Evolutionary conservation across 2,113 vertebrate species (phyloP), one percentile per base, ranked within the genome.

Genomic region (Nesospiza acunhae): DNA sequence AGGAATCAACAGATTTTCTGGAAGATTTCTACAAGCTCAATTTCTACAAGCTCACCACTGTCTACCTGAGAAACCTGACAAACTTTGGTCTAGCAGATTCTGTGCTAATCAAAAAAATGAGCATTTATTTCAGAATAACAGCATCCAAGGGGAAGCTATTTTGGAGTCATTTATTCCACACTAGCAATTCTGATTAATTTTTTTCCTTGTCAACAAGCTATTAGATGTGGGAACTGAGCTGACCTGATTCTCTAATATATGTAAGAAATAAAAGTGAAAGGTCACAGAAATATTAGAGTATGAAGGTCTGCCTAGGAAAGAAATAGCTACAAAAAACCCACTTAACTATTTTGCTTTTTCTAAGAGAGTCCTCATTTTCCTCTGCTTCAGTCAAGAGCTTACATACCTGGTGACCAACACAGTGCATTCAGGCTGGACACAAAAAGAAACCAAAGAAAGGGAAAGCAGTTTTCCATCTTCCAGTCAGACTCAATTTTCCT

Each of bases 81-180:
- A 81, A 70, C 23, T n/a, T 21, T 59, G 87, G 39, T 72, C 66
- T 67, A 77, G 47, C 72, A 90, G 85, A 86, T 44, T 17, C 72
- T 37, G 28, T 31, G 55, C 44, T 81, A 62, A 89, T 72, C 24
- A 80, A 64, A 59, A 82, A 87, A 80, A 67, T 27, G 17, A 68
- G 63, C 11, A 12, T 24, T 90, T 63, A 84, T 52, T 91, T 70
- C 46, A 89, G 58, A 94, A 27, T 53, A 94, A 64, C 72, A 35
- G 53, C 16, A 67, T 75, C 85, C 56, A 52, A 1, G 16, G 52
- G 90, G 70, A 90, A 88, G 63, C 72, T 96, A 68, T 66, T 96
- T 84, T 70, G 42, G 81, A 85, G 46, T 91, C 58, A 88, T 91
- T 70, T 95, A 90, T 93, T 94, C 72, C 41, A 66, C 83, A 89